Evolutionary conservation across 1,140 invertebrate genomes (phyloP).

Genomic region (Drepana arcuata): DNA sequence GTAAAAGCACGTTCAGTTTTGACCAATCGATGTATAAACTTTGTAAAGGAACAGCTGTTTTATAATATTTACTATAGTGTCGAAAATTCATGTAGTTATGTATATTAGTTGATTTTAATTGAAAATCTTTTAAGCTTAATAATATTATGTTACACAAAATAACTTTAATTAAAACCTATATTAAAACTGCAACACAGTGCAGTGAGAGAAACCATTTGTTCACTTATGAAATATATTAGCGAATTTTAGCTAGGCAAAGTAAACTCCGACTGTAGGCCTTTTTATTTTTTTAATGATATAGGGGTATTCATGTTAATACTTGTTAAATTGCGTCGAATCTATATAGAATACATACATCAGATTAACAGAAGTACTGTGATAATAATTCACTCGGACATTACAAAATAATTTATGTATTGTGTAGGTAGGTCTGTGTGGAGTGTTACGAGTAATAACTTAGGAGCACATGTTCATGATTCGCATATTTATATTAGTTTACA

Average conservation of each 20-base stretch:
- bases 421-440: constrained; percentile 37
- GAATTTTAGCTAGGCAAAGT: constrained; percentile 36
- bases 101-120: constrained; percentile 36
- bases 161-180: constrained; percentile 12
- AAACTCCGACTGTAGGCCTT: constrained; percentile 40
- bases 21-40: constrained; percentile 42
- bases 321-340: constrained; percentile 5
- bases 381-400: constrained; percentile 46
- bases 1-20: constrained; percentile 33
- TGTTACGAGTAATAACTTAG: too few relatives aligned
- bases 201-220: constrained; percentile 9
- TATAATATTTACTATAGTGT: constrained; percentile 34
- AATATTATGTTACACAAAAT: constrained; percentile 13
- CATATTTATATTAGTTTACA: too few relatives aligned
- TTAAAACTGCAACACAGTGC: constrained; percentile 11
- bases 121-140: constrained; percentile 31
- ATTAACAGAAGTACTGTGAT: constrained; percentile 56
- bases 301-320: constrained; percentile 22
- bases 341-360: constrained; percentile 22
- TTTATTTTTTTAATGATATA: constrained; percentile 40
- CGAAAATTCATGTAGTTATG: constrained; percentile 29
- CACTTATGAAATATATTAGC: constrained; percentile 18
- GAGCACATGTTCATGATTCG: too few relatives aligned
- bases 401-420: constrained; percentile 22
- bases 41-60: constrained; percentile 44